Evolutionary conservation across 2,113 vertebrate genomes (phyloP).

Genomic region (Brachirus orientalis): DNA sequence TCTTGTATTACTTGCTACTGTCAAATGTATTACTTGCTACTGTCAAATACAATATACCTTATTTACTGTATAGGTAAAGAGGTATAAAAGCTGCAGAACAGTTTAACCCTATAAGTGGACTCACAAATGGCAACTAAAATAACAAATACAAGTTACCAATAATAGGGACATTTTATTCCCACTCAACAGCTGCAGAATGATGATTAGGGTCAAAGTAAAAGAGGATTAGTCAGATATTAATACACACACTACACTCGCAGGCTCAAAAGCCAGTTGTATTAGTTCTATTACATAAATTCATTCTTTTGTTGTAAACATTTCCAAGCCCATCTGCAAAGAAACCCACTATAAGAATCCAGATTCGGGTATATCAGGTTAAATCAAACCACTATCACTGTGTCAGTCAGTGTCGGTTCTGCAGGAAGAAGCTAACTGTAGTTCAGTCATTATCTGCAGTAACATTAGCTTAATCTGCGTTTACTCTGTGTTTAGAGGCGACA

Average conservation of each 20-base stretch:
- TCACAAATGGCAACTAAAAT: too few species aligned
- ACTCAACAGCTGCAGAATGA: conserved; percentile 51
- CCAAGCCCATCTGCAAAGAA: too few species aligned
- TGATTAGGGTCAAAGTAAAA: conserved; percentile 70
- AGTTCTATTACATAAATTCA: not conserved
- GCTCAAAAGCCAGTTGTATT: not conserved
- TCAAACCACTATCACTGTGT: conserved; percentile 20
- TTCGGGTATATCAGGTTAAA: not conserved
- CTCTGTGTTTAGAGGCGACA: not conserved
- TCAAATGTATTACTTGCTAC: too few species aligned
- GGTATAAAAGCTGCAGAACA: not conserved
- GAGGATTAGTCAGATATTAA: conserved; percentile 77
- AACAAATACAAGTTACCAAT: too few species aligned
- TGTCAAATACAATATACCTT: too few species aligned
- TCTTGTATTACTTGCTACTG: too few species aligned
- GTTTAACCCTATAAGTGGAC: conserved; percentile 28
- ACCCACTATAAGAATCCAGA: too few species aligned
- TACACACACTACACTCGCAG: conserved; percentile 40
- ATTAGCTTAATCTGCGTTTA: conserved; percentile 11
- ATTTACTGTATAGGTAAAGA: too few species aligned
- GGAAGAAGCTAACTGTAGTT: conserved; percentile 30
- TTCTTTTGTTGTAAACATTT: not conserved
- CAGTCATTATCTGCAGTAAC: conserved; percentile 12
- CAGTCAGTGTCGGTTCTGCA: not conserved
- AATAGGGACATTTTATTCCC: conserved; percentile 14